Evolutionary conservation across 2,113 vertebrate species (phyloP).

Genomic region (Orthochromis indermauri): DNA sequence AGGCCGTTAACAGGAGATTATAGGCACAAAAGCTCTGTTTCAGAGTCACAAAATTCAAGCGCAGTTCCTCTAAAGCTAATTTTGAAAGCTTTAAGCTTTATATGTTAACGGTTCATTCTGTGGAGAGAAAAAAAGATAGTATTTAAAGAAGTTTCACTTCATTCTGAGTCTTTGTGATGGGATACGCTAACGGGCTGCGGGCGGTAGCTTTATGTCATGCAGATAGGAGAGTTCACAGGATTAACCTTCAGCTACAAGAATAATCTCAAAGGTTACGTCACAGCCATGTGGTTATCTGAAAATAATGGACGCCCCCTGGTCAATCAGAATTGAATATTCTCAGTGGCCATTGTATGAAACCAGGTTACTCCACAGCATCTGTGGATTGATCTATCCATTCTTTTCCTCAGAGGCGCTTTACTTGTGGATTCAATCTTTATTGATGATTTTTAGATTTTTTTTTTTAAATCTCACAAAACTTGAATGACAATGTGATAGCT

Average conservation of each 20-base stretch:
- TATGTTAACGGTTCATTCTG: background rate
- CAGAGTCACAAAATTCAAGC: background rate
- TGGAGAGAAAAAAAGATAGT: background rate
- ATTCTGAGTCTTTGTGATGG: background rate
- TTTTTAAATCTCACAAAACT: background rate
- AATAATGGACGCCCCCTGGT: background rate
- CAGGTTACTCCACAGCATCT: background rate
- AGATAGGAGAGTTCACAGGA: background rate
- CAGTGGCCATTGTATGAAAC: background rate
- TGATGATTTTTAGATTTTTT: background rate
- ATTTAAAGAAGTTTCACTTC: background rate
- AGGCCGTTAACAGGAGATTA: background rate
- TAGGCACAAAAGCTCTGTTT: background rate
- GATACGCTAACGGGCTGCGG: background rate
- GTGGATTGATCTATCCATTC: background rate
- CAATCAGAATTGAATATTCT: background rate
- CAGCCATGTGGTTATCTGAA: background rate
- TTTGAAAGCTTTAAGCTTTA: background rate
- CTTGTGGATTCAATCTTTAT: background rate
- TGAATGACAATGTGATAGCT: background rate
- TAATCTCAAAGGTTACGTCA: background rate
- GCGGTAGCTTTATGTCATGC: background rate
- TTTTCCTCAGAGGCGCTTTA: background rate
- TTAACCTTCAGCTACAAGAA: background rate
- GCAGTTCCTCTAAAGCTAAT: background rate